Conservation (phyloP, 1,140 invertebrate genomes). For the Drosophila kepulauana region DNA sequence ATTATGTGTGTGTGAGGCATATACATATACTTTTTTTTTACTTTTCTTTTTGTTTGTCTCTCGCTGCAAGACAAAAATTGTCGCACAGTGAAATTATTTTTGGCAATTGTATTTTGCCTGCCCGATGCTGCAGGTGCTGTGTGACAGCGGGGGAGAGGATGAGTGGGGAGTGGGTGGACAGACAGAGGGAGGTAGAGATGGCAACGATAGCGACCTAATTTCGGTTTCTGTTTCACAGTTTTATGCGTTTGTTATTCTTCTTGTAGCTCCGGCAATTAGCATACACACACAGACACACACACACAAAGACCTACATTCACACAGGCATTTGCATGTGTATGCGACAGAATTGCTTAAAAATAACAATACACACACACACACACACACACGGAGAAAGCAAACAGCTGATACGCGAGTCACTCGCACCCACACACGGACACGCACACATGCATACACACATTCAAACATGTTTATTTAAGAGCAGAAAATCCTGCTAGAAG, state of each 20-base stretch:
- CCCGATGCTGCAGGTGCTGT: conserved; percentile 33
- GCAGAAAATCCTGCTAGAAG: conserved; percentile 22
- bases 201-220: conserved; percentile 65
- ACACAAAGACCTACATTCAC: conserved; percentile 2
- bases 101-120: conserved; percentile 69
- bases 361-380: conserved; percentile 19
- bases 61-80: conserved; percentile 66
- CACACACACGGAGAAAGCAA: conserved; percentile 10
- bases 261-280: conserved; percentile 40
- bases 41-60: conserved; percentile 43
- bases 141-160: conserved; percentile 2
- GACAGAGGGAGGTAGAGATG: neutral
- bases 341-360: conserved; percentile 32
- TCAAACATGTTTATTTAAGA: neutral
- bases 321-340: conserved; percentile 1
- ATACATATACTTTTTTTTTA: conserved; percentile 40
- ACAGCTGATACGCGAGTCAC: conserved; percentile 70
- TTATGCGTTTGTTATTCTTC: conserved; percentile 28
- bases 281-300: conserved; percentile 21
- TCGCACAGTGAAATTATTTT: conserved; percentile 76
- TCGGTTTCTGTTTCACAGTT: conserved; percentile 54
- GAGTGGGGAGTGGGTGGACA: neutral
- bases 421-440: conserved; percentile 30
- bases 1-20: conserved; percentile 18
- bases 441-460: neutral